Evolutionary conservation across 2,888 invertebrate species (phyloP).

Genomic region (Leptopilina myrica): DNA sequence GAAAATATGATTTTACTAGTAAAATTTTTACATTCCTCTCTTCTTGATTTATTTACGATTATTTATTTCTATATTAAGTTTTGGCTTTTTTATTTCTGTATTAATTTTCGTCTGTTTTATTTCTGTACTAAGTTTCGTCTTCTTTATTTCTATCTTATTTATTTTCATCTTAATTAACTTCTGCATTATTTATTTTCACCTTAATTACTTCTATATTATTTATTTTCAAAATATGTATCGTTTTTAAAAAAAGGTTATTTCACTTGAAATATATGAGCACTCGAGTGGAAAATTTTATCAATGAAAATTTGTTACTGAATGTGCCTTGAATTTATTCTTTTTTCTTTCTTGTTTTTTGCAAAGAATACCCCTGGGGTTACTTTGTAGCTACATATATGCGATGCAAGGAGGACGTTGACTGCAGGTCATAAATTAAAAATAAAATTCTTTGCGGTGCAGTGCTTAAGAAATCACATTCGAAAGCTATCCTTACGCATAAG

Average conservation of each 20-base stretch:
- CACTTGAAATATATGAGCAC: no score
- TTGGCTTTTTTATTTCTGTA: neutral
- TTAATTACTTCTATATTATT: no score
- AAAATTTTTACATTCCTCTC: neutral
- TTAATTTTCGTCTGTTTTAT: no score
- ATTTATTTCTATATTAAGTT: neutral
- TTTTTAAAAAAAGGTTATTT: no score
- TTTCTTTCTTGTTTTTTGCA: neutral
- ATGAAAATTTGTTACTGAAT: conserved; percentile 4
- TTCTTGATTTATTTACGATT: neutral
- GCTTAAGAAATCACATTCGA: conserved; percentile 20
- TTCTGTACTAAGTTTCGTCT: no score
- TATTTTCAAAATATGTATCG: no score
- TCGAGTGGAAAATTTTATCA: neutral
- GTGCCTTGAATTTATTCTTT: neutral
- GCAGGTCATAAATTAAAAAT: conserved; percentile 39
- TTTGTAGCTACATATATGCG: conserved; percentile 18
- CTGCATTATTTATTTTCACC: no score
- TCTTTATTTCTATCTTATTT: no score
- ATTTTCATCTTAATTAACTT: no score
- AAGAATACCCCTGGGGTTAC: neutral
- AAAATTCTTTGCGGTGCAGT: conserved; percentile 36
- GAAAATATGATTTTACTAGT: neutral
- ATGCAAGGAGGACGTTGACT: conserved; percentile 36
- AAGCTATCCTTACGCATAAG: conserved; percentile 21